These are phyloP conservation scores for Carassius auratus DNA, from an alignment of 2,113 vertebrate species.

Conservation along the genomic window DNA sequence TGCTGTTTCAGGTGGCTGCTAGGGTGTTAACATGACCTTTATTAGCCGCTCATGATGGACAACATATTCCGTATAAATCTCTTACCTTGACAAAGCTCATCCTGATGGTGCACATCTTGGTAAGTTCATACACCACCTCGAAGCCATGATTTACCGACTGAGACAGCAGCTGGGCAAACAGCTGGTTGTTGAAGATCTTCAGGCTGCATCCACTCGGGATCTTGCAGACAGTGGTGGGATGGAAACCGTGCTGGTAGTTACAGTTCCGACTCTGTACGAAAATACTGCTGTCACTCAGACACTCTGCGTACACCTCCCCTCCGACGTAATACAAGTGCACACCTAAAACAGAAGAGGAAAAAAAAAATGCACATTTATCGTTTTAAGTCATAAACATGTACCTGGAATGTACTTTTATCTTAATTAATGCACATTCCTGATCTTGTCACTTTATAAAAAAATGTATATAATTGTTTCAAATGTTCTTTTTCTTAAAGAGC, in stretches of 20 bases:
- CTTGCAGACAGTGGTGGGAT: constrained; percentile 95
- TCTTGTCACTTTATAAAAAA: too few relatives aligned
- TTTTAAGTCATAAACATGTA: not conserved
- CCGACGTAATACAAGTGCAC: constrained; percentile 95
- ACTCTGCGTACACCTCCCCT: constrained; percentile 95
- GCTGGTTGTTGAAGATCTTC: constrained; percentile 99
- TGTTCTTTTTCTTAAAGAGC: too few relatives aligned
- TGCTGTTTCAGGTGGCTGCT: not conserved
- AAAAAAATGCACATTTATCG: not conserved
- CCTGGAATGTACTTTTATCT: too few relatives aligned
- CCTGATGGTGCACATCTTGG: constrained; percentile 98
- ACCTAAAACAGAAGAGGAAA: constrained; percentile 69
- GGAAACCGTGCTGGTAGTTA: constrained; percentile 97
- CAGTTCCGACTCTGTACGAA: constrained; percentile 99
- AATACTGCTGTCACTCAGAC: constrained; percentile 97
- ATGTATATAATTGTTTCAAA: too few relatives aligned
- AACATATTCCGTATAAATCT: not conserved
- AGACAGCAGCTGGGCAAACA: constrained; percentile 94
- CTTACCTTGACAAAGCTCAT: constrained; percentile 97
- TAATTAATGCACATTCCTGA: too few relatives aligned
- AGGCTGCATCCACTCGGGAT: constrained; percentile 98
- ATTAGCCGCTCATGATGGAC: not conserved
- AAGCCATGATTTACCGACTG: constrained; percentile 97
- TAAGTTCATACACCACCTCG: constrained; percentile 95
- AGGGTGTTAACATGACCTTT: not conserved